Conservation (phyloP, 2,113 vertebrate genomes). For the Ciconia boyciana region DNA sequence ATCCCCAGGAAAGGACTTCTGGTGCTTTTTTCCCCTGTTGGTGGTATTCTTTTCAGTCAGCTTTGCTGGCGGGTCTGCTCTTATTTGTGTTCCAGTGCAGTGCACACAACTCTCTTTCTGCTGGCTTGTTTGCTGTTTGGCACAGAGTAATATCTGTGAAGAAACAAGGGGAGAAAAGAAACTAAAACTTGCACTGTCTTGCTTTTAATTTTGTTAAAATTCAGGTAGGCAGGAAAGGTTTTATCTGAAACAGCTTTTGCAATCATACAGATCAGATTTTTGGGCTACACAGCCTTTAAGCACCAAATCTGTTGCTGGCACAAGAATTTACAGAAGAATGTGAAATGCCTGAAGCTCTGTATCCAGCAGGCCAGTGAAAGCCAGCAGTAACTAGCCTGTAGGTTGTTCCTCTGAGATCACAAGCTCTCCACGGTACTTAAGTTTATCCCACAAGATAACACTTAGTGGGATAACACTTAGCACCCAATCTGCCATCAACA, state of each 20-base stretch:
- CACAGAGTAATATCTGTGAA: background rate
- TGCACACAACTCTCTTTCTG: background rate
- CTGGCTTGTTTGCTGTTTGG: background rate
- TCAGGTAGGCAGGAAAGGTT: background rate
- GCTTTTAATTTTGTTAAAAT: background rate
- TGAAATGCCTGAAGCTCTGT: background rate
- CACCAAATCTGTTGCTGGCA: background rate
- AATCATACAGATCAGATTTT: background rate
- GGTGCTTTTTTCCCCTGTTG: accelerated
- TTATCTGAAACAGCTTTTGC: background rate
- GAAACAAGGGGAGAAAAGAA: background rate
- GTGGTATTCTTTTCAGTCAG: background rate
- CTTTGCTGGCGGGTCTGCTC: background rate
- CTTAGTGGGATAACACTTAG: too few species aligned
- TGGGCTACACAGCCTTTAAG: background rate
- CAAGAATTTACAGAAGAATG: background rate
- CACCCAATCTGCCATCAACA: background rate
- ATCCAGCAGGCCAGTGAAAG: background rate
- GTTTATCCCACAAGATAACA: too few species aligned
- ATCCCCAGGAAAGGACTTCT: background rate
- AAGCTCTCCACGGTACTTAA: background rate
- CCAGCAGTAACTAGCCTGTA: background rate
- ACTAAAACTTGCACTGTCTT: background rate
- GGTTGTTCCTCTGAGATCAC: background rate
- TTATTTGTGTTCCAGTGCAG: background rate